Evolutionary conservation across 2,113 vertebrate species (phyloP).

Genomic region (Chaetorhynchus papuensis): DNA sequence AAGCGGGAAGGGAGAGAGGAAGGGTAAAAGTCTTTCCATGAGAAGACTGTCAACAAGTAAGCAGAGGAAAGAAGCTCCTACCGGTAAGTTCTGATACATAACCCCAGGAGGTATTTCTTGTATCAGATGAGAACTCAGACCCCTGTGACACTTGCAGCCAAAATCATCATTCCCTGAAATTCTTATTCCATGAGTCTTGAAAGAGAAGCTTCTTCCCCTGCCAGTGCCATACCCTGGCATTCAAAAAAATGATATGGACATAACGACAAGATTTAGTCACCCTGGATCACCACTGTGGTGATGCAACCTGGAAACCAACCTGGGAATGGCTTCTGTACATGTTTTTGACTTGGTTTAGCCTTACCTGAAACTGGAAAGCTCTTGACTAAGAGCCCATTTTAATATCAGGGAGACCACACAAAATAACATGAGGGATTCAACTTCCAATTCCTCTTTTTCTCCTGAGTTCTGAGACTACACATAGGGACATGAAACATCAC

Average conservation of each 20-base stretch:
- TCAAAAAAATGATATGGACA: not conserved
- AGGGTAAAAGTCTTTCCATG: not conserved
- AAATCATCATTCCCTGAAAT: not conserved
- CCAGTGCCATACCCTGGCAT: fast-evolving
- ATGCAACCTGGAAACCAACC: not conserved
- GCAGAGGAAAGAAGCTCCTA: not conserved
- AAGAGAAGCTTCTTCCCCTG: not conserved
- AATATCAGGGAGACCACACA: not conserved
- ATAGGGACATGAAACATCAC: not conserved
- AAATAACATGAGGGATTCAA: not conserved
- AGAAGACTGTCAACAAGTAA: not conserved
- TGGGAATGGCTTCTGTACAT: not conserved
- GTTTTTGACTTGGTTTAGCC: not conserved
- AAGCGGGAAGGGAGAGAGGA: not conserved
- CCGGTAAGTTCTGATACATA: not conserved
- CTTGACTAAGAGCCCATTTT: not conserved
- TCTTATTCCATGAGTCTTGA: too few relatives aligned
- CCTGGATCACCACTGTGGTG: not conserved
- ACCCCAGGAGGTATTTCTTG: not conserved
- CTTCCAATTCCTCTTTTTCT: not conserved
- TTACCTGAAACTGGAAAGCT: not conserved
- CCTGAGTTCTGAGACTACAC: not conserved
- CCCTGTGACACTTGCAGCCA: not conserved
- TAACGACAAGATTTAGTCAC: not conserved
- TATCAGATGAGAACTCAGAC: not conserved